A percentile compares a stretch with the other conserved stretches of the same genome.
Evolutionary conservation across 2,888 invertebrate species (phyloP).

Genomic region (Sturmia bella): DNA sequence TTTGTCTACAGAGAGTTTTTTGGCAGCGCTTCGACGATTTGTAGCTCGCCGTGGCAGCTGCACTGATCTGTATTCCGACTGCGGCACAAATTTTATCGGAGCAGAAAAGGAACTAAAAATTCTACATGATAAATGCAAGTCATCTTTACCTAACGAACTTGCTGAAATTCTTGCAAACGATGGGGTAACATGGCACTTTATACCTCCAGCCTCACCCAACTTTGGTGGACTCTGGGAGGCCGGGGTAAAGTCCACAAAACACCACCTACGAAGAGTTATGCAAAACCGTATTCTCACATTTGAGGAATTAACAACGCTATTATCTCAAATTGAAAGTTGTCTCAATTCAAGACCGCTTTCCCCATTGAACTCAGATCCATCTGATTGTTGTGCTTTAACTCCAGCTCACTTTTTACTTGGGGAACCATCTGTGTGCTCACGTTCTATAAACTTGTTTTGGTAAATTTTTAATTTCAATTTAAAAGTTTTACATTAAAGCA

Average conservation of each 20-base stretch:
- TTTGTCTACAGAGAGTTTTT: constrained; percentile 22
- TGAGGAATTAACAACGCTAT: constrained; percentile 37
- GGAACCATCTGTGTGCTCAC: background rate
- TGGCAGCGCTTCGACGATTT: too few species aligned
- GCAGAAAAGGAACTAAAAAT: constrained; percentile 45
- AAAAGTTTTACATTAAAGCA: too few species aligned
- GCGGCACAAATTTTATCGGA: too few species aligned
- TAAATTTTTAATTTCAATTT: too few species aligned
- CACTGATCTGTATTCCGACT: constrained; percentile 52
- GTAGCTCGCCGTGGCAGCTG: constrained; percentile 36
- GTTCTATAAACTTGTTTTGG: too few species aligned
- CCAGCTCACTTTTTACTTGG: constrained; percentile 37
- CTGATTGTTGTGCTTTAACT: constrained; percentile 17
- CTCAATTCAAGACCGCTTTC: constrained; percentile 4
- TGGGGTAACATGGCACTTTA: constrained; percentile 43
- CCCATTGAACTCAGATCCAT: constrained; percentile 33
- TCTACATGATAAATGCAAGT: background rate
- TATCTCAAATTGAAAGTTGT: constrained; percentile 3
- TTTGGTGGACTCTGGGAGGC: constrained; percentile 23
- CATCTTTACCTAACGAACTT: too few species aligned
- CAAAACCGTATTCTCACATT: constrained; percentile 27
- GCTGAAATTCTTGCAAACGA: background rate
- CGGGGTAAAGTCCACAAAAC: constrained; percentile 26
- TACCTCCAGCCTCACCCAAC: constrained; percentile 25
- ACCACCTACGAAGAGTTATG: constrained; percentile 35